Conservation (phyloP, 2,888 invertebrate genomes). For the Strigamia maritima region DNA sequence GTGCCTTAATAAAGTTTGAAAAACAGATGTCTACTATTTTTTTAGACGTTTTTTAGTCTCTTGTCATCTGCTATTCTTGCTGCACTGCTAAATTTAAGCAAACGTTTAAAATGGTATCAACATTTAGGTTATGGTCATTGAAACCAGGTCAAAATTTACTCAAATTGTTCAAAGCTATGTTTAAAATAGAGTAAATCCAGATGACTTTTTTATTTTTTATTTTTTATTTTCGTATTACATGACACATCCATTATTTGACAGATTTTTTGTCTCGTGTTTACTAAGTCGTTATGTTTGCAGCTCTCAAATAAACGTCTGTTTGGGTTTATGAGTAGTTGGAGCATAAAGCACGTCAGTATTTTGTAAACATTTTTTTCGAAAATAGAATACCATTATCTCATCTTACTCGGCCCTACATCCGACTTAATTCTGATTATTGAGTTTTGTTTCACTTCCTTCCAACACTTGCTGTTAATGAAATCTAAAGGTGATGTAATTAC, state of each 20-base stretch:
- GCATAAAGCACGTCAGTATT: slow-evolving; percentile 14
- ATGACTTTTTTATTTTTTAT: background rate
- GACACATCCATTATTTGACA: background rate
- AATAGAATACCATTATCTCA: background rate
- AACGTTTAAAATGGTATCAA: background rate
- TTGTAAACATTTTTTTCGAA: background rate
- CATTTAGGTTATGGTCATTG: slow-evolving; percentile 15
- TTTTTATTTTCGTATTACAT: too few species aligned
- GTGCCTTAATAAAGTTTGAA: background rate
- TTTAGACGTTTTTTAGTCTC: background rate
- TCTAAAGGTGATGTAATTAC: background rate
- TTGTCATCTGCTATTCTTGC: background rate
- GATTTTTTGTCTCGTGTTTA: background rate
- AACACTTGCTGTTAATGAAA: background rate
- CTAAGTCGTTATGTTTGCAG: background rate
- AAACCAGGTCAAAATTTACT: background rate
- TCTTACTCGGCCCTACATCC: background rate
- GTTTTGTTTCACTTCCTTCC: background rate
- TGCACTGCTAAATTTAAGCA: background rate
- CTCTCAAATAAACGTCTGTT: background rate
- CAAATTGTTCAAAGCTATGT: too few species aligned
- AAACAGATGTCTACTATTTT: background rate
- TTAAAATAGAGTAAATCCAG: background rate
- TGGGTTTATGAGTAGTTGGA: background rate
- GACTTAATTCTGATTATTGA: background rate